phyloP scores from a whole-genome alignment of 2,113 vertebrate species.

The Alces alces region DNA sequence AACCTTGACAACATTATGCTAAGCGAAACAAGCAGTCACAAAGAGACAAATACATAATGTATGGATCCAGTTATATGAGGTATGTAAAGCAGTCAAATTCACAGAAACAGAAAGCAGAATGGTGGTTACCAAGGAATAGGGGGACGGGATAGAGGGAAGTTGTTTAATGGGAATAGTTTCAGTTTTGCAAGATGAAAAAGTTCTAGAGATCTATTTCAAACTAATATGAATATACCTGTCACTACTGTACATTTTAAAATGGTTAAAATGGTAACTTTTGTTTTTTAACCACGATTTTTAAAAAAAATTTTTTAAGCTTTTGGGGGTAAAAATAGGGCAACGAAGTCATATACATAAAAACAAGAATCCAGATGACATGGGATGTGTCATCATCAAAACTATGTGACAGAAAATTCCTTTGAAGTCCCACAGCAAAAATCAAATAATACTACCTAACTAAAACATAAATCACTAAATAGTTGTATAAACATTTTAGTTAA shows the following conservation, averaged over 20 bases:
- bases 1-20: background rate
- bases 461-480: background rate
- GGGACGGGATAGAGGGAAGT: background rate
- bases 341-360: background rate
- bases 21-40: background rate
- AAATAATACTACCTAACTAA: background rate
- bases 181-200: background rate
- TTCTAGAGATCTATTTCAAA: background rate
- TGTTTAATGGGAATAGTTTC: background rate
- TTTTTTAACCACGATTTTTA: background rate
- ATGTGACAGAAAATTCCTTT: constrained; percentile 11
- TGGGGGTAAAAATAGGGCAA: background rate
- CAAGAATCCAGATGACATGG: background rate
- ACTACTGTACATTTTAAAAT: background rate
- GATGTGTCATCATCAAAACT: background rate
- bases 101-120: background rate
- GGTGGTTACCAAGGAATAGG: background rate
- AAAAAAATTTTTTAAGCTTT: background rate
- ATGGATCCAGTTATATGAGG: background rate
- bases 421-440: background rate
- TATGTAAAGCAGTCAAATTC: background rate
- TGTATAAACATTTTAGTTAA: background rate
- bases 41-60: background rate
- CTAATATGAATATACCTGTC: background rate
- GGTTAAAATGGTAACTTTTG: background rate